phyloP scores from a whole-genome alignment of 2,113 vertebrate genomes.

The Pterocles burchelli region DNA sequence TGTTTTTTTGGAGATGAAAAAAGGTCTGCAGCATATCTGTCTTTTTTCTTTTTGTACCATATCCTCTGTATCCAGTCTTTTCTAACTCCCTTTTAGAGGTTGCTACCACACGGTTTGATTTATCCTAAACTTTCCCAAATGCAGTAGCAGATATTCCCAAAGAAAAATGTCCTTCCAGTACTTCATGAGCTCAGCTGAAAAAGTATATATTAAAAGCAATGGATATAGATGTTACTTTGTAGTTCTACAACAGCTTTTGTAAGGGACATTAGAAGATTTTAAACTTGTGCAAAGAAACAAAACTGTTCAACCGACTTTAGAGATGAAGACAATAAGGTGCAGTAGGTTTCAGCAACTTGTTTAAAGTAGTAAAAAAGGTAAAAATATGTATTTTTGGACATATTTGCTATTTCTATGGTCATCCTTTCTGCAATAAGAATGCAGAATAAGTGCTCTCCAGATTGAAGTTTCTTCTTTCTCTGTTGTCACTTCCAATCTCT shows the following conservation, averaged over 20 bases:
- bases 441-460: not conserved
- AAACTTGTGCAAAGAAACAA: not conserved
- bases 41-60: not conserved
- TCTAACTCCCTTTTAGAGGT: not conserved
- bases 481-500: conserved; percentile 41
- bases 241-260: not conserved
- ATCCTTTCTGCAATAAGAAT: not conserved
- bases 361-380: not conserved
- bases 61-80: not conserved
- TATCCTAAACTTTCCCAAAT: conserved; percentile 11
- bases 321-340: not conserved
- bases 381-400: not conserved
- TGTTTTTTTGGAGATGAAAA: not conserved
- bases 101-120: not conserved
- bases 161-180: not conserved
- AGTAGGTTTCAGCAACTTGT: not conserved
- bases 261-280: not conserved
- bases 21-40: not conserved
- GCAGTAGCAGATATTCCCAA: not conserved
- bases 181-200: not conserved
- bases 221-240: not conserved
- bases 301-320: not conserved
- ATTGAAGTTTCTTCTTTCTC: not conserved
- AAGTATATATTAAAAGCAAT: not conserved
- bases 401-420: not conserved